Conservation (phyloP, 2,797 vertebrate genomes). For the Leptoclinus maculatus region DNA sequence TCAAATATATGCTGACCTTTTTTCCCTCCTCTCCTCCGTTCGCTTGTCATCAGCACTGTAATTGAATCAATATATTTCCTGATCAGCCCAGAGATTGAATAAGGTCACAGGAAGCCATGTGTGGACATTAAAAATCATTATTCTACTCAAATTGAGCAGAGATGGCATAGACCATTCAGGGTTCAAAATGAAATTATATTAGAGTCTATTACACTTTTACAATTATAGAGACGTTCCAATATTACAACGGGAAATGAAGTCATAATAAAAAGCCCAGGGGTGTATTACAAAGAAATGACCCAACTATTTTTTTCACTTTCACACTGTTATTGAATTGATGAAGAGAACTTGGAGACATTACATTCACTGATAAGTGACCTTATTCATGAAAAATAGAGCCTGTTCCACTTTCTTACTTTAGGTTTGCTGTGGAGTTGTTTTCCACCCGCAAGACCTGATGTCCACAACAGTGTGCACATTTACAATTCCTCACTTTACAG, state of each 20-base stretch:
- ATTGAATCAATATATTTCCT: slow-evolving; percentile 99
- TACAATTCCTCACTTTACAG: slow-evolving; percentile 69
- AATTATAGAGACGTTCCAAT: slow-evolving; percentile 99
- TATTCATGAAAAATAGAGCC: slow-evolving; percentile 88
- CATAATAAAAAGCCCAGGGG: slow-evolving; percentile 99
- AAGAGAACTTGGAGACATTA: slow-evolving; percentile 94
- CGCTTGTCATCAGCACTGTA: slow-evolving; percentile 98
- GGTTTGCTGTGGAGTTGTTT: slow-evolving; percentile 64
- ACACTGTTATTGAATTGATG: slow-evolving; percentile 93
- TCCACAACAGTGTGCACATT: slow-evolving; percentile 51
- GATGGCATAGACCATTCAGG: slow-evolving; percentile 95
- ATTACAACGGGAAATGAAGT: slow-evolving; percentile 99
- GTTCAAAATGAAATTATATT: slow-evolving; percentile 99
- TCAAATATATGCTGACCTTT: slow-evolving; percentile 99
- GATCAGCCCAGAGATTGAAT: slow-evolving; percentile 99
- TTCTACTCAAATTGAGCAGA: slow-evolving; percentile 99
- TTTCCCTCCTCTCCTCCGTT: slow-evolving; percentile 92
- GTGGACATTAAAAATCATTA: slow-evolving; percentile 99
- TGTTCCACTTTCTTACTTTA: slow-evolving; percentile 71
- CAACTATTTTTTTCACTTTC: slow-evolving; percentile 94
- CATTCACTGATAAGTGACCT: slow-evolving; percentile 94
- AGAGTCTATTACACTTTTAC: slow-evolving; percentile 99
- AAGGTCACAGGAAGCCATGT: slow-evolving; percentile 99
- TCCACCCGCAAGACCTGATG: slow-evolving; percentile 56
- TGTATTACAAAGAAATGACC: slow-evolving; percentile 99